A percentile compares a stretch with the other conserved stretches of the same genome.
Evolutionary conservation across 2,888 invertebrate genomes (phyloP).

Genomic region (Sphinx pinastri): DNA sequence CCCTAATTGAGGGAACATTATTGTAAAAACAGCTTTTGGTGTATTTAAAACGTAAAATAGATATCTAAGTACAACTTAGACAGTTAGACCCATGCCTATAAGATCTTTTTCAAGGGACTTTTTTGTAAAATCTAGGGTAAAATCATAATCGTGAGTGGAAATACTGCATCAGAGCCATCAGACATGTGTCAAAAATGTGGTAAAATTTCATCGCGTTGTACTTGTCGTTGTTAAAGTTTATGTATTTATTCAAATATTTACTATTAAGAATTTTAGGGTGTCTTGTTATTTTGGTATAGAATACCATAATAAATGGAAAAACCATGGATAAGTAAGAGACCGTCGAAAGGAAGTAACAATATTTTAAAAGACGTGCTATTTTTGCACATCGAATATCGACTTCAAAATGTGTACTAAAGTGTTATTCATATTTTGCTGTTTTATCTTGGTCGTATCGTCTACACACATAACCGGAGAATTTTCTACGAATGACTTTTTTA

Average conservation of each 20-base stretch:
- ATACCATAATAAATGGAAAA: background rate
- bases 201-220: conserved; percentile 3
- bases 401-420: conserved; percentile 66
- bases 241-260: no score
- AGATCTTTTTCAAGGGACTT: no score
- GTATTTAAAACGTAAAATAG: no score
- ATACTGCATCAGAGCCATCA: no score
- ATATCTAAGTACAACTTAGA: no score
- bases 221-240: no score
- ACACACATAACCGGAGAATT: conserved; percentile 75
- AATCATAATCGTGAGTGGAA: no score
- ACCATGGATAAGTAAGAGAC: background rate
- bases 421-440: conserved; percentile 57
- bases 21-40: no score
- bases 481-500: conserved; percentile 89
- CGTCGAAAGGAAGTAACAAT: background rate
- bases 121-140: no score
- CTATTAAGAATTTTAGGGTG: background rate
- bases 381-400: conserved; percentile 30
- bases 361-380: conserved; percentile 4
- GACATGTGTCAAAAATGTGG: background rate
- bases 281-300: background rate
- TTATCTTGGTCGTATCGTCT: conserved; percentile 56
- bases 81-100: no score
- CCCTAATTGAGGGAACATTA: no score